phyloP scores from a whole-genome alignment of 2,113 vertebrate species.

The Heloderma charlesbogerti region DNA sequence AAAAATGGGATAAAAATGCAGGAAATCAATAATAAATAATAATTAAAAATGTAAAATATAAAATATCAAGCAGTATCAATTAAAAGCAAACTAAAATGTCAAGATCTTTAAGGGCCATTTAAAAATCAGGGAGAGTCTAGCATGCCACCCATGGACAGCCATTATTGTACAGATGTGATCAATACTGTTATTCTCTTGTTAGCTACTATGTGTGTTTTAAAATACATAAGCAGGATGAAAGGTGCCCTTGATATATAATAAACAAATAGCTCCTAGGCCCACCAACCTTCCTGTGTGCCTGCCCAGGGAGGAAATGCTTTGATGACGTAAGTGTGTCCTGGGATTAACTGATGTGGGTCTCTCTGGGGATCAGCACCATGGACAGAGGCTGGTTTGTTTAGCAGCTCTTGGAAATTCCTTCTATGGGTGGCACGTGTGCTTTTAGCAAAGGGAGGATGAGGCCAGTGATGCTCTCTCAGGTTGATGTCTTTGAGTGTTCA shows the following conservation, averaged over 20 bases:
- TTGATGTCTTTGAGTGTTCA: too few species aligned
- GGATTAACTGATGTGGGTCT: not conserved
- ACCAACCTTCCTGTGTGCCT: not conserved
- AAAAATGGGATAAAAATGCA: too few species aligned
- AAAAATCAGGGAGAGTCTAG: not conserved
- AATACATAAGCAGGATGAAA: not conserved
- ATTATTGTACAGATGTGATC: not conserved
- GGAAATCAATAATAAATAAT: too few species aligned
- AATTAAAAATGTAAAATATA: not conserved
- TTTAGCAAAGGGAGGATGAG: not conserved
- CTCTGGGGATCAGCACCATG: conserved; percentile 12
- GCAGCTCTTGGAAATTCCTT: not conserved
- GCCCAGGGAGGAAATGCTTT: not conserved
- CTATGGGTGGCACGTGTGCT: not conserved
- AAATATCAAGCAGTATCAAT: not conserved
- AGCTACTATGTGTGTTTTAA: not conserved
- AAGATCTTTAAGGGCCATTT: not conserved
- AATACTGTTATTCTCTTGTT: not conserved
- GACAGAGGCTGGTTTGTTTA: not conserved
- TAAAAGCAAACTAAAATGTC: not conserved
- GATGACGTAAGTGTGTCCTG: not conserved
- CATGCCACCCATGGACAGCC: not conserved
- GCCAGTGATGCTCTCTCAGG: not conserved
- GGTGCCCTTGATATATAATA: not conserved
- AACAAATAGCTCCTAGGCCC: not conserved